Evolutionary conservation across 2,113 vertebrate genomes (phyloP), one percentile per base, ranked within the genome.

Genomic region (Calypte anna): DNA sequence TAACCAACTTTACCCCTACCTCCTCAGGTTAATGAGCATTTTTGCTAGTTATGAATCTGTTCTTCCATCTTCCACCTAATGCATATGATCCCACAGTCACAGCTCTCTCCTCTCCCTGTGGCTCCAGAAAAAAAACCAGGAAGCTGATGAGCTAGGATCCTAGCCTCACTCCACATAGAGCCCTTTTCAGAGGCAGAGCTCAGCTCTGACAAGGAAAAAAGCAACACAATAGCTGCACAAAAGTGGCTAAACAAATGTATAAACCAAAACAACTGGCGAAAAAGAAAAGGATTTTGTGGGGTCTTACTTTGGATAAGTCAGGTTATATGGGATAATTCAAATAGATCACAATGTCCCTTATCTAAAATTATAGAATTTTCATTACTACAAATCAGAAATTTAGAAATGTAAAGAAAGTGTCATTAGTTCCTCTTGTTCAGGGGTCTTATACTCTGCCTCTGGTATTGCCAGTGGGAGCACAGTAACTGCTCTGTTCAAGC

Each of bases 81-180:
- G 57, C 82, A 83, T 80, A 55, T 86, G 68, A 90, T 96, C 44
- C 79, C 64, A 44, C 68, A 91, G 61, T 93, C 87, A 94, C 59
- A 91, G 74, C 54, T 86, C 33, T 70, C 79, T 73, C 36, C 51
- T 88, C 66, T 91, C n/a, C 53, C 62, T 44, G 44, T 70, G 73
- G 85, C 72, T 88, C 27, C 48, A 63, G 85, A 81, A 83, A 68
- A 77, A 87, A 90, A 59, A 21, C 12, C 12, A 63, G 14, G 67
- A 86, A 88, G 69, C 72, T 80, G 62, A 66, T 1, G 25, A 82
- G 66, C 40, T 13, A 22, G 82, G 75, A 85, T 83, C 61, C 53
- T 72, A 78, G 69, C 15, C 51, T 89, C 5, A 9, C 79, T 75
- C 68, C 59, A 72, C 88, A 90, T 23, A 57, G 69, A 84, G 53